phyloP scores from a whole-genome alignment of 1,140 invertebrate species.

The Drosophila sulfurigaster region DNA sequence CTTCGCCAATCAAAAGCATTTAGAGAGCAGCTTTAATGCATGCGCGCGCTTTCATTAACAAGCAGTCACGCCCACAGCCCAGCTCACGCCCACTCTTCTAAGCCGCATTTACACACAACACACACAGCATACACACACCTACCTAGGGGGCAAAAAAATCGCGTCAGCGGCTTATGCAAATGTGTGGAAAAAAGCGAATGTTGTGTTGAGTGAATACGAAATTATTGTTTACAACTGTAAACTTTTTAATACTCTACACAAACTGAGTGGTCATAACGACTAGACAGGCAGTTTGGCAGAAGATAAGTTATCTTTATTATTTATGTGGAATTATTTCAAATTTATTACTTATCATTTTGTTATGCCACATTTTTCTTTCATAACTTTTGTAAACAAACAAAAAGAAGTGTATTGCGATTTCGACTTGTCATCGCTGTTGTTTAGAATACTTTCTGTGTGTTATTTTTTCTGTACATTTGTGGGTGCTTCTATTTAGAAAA shows the following conservation, averaged over 20 bases:
- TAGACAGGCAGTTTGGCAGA: neutral
- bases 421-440: slow-evolving; percentile 4
- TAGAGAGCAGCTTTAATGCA: slow-evolving; percentile 77
- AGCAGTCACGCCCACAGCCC: slow-evolving; percentile 62
- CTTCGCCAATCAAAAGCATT: slow-evolving; percentile 81
- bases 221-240: slow-evolving; percentile 84
- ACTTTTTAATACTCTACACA: slow-evolving; percentile 65
- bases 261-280: neutral
- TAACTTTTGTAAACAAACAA: neutral
- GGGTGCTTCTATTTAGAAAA: slow-evolving; percentile 66
- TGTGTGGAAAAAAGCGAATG: slow-evolving; percentile 63
- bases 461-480: slow-evolving; percentile 30
- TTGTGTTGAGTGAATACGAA: slow-evolving; percentile 81
- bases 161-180: slow-evolving; percentile 83
- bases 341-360: neutral
- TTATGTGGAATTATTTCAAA: neutral
- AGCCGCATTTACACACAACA: slow-evolving; percentile 63
- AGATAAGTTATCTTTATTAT: neutral
- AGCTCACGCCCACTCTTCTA: slow-evolving; percentile 47
- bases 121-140: slow-evolving; percentile 31
- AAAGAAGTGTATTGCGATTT: slow-evolving; percentile 12
- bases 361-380: too few relatives aligned
- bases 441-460: slow-evolving; percentile 17
- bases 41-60: slow-evolving; percentile 82
- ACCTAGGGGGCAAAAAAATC: slow-evolving; percentile 67